A percentile compares a stretch with the other conserved stretches of the same genome.
phyloP scores from a whole-genome alignment of 2,797 vertebrate genomes.

The Vireo griseus region DNA sequence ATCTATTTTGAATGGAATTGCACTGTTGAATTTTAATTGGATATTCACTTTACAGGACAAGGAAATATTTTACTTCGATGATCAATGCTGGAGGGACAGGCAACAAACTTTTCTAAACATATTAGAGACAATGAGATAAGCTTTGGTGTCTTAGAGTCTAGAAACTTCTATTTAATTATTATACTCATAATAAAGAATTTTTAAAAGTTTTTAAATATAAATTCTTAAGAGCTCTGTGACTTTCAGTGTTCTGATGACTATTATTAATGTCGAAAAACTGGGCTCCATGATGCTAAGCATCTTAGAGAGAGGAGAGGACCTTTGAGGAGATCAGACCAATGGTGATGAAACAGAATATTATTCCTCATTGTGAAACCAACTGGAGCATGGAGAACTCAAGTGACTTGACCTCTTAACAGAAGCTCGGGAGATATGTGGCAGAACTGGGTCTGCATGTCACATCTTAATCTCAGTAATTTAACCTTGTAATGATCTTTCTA shows the following conservation, averaged over 20 bases:
- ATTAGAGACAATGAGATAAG: neutral
- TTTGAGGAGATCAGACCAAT: neutral
- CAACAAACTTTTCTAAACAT: neutral
- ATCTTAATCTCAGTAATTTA: neutral
- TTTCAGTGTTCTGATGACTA: neutral
- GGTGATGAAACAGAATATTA: neutral
- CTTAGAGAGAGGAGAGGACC: neutral
- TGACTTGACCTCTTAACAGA: neutral
- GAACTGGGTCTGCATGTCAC: neutral
- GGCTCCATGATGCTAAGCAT: neutral
- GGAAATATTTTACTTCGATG: neutral
- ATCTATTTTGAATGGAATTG: conserved; percentile 41
- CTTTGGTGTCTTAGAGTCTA: neutral
- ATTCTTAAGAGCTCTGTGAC: rapidly evolving
- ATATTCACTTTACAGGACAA: conserved; percentile 24
- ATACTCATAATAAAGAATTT: neutral
- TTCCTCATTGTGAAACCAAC: neutral
- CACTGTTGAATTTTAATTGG: conserved; percentile 41
- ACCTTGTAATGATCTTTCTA: neutral
- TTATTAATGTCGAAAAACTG: neutral
- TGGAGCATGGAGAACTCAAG: neutral
- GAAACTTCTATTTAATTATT: neutral
- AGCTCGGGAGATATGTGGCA: neutral
- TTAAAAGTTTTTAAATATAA: rapidly evolving
- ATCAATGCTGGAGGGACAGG: neutral